Percentiles rank a stretch among this genome's conserved stretches.
These are phyloP conservation scores for Colius striatus DNA, from an alignment of 2,113 vertebrate genomes.

Conservation along the genomic window DNA sequence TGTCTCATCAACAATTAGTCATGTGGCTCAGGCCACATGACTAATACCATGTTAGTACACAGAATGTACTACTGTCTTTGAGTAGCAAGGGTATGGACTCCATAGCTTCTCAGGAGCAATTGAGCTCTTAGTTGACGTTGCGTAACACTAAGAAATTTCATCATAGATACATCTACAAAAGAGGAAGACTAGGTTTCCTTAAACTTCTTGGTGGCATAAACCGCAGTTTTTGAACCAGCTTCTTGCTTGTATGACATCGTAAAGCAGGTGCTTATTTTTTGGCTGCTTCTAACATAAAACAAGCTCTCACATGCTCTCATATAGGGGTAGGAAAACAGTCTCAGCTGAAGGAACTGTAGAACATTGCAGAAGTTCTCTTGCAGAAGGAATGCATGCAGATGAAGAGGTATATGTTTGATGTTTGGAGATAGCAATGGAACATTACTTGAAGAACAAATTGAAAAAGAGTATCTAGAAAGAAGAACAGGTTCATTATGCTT, in stretches of 20 bases:
- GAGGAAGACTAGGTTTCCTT: background rate
- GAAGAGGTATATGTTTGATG: background rate
- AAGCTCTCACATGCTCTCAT: background rate
- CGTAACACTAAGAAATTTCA: background rate
- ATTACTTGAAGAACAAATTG: background rate
- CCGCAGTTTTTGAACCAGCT: background rate
- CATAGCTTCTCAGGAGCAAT: background rate
- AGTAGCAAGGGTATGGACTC: background rate
- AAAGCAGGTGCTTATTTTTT: background rate
- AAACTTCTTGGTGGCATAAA: background rate
- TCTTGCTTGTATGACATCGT: fast-evolving
- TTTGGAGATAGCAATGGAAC: background rate
- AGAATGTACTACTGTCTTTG: background rate
- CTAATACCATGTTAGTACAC: background rate
- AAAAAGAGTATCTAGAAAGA: background rate
- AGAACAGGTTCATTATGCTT: background rate
- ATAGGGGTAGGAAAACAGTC: background rate
- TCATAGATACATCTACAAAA: background rate
- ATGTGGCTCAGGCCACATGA: conserved; percentile 41
- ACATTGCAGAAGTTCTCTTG: background rate
- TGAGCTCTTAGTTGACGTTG: background rate
- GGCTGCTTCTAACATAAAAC: background rate
- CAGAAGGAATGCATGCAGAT: background rate
- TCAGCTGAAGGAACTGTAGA: background rate
- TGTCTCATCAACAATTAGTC: background rate